phyloP scores from a whole-genome alignment of 2,888 invertebrate species.

The Stictocephala bisonia region DNA sequence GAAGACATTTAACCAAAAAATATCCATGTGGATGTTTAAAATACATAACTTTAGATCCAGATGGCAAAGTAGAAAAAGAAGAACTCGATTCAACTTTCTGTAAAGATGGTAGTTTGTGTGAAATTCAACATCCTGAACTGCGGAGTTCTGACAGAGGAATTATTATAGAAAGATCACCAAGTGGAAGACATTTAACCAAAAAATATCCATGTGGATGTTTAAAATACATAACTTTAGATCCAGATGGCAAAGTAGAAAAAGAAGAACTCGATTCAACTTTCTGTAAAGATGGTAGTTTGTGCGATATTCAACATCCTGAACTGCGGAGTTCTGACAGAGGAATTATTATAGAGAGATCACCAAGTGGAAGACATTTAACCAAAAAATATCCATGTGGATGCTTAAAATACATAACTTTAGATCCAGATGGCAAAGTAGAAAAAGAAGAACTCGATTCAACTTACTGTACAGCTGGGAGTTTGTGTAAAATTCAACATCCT shows the following conservation, averaged over 20 bases:
- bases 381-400: conserved; percentile 12
- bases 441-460: not conserved
- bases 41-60: not conserved
- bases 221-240: not conserved
- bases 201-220: conserved; percentile 23
- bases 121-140: not conserved
- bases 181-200: not conserved
- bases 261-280: not conserved
- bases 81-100: conserved; percentile 4
- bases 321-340: too few relatives aligned
- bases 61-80: not conserved
- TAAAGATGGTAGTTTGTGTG: conserved; percentile 1
- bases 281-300: not conserved
- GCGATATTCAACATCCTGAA: not conserved
- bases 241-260: not conserved
- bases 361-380: not conserved
- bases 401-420: not conserved
- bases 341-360: conserved; percentile 6
- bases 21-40: conserved; percentile 22
- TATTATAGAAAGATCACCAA: conserved; percentile 14
- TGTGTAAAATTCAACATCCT: not conserved
- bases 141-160: not conserved
- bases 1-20: not conserved
- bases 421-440: not conserved
- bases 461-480: not conserved